phyloP scores from a whole-genome alignment of 2,888 invertebrate genomes.

The Limnephilus lunatus region DNA sequence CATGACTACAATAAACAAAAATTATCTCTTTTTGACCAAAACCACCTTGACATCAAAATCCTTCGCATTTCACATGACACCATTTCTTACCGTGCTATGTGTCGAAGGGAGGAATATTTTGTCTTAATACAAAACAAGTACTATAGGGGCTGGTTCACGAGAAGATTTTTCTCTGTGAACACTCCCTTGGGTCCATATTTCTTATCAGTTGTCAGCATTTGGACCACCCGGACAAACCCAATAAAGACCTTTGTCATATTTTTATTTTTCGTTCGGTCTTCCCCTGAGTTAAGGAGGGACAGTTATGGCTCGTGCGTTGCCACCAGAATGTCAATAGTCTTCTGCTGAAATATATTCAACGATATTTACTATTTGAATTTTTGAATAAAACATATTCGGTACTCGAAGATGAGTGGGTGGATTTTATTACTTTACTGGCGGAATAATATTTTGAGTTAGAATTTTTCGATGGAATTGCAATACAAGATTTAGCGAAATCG shows the following conservation, averaged over 20 bases:
- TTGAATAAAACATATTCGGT: background rate
- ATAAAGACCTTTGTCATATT: conserved; percentile 17
- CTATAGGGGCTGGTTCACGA: background rate
- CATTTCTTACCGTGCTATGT: background rate
- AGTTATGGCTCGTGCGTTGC: background rate
- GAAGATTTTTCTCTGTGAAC: conserved; percentile 1
- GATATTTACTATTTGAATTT: background rate
- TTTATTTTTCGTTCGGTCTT: conserved; percentile 7
- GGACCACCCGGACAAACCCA: conserved; percentile 11
- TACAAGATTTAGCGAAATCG: background rate
- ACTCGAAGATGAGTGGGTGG: background rate
- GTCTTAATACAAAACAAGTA: background rate
- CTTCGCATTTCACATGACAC: background rate
- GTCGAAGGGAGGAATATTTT: background rate
- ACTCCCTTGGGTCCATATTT: conserved; percentile 22
- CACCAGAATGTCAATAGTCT: background rate
- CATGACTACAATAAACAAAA: background rate
- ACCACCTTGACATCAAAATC: background rate
- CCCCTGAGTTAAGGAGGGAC: background rate
- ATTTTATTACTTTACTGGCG: background rate
- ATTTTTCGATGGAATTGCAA: background rate
- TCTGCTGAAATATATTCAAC: background rate
- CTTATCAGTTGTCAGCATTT: conserved; percentile 26
- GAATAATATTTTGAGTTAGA: background rate
- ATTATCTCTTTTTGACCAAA: background rate